Base-by-base conservation (phyloP, 2,888 invertebrate genomes). In the Ellobium chinense region DNA sequence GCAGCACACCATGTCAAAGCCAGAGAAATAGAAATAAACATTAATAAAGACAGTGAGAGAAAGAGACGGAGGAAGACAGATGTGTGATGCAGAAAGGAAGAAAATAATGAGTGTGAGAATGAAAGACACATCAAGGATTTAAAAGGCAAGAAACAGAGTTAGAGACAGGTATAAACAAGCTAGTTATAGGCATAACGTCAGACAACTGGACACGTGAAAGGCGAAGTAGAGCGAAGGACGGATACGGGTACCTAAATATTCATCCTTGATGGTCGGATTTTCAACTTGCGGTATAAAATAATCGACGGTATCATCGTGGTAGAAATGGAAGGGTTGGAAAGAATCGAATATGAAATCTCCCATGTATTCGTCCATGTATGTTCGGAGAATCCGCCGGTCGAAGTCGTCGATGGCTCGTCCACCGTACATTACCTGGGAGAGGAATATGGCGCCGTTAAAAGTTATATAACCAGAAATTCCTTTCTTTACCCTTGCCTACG, bases 311-410 rank as follows among this genome's bases (percentile, higher is more conserved):
- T 94, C 93, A 91, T 97, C 96, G 68, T 93, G 93, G 92, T 96
- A 97, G 94, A 98, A 97, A 92, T 97, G 96, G 93, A 97, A 98
- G 0, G 96, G 96, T 92, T 97, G 97, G 92, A 96, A 97, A 80
- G 95, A 95, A 91, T 97, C 97, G 92, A 98, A 97, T 58, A 98
- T 94, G 92, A 97, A 98, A 91, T 98, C 97, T 0, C 97, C 98
- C 94, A 98, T 95, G 91, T 97, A 98, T 93, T 98, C 97, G 90
- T 97, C 95, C 96, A 97, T 97, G 93, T 97, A 98, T 0, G 96
- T 96, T 83, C 95, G 94, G 1, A 97, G 96, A 21, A 97, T 96
- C 81, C 97, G 95, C 12, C 97, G 95, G 93, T 98, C 98, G 93
- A 95, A 97, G 91, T 96, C 95, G 92, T 98, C 97, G 84, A 97